Percentiles rank a stretch among this genome's conserved stretches.
Conservation (phyloP, 92 coral and sea anemone species). For the Parazoanthus swiftii region DNA sequence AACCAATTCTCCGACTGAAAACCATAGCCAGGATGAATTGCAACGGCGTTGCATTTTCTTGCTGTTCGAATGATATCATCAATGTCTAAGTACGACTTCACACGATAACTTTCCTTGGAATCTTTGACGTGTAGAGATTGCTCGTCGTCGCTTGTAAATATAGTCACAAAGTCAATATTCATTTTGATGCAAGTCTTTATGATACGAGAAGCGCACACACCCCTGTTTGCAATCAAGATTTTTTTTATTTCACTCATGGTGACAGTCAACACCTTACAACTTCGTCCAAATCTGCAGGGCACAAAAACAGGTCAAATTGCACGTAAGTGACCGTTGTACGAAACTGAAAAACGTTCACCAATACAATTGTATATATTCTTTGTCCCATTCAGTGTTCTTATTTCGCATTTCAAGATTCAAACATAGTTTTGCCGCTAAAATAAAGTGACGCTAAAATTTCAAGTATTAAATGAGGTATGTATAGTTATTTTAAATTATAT, state of each 20-base stretch:
- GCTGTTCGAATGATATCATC: conserved; percentile 50
- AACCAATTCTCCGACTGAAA: conserved; percentile 62
- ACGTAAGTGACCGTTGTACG: background rate
- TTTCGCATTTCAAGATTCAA: too few relatives aligned
- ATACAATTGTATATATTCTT: too few relatives aligned
- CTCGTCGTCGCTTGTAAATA: conserved; percentile 56
- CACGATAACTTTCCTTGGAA: conserved; percentile 49
- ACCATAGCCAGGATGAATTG: conserved; percentile 73
- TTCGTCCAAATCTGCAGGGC: background rate
- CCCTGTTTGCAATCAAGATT: conserved; percentile 67
- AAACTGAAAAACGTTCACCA: too few relatives aligned
- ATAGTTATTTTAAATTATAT: too few relatives aligned
- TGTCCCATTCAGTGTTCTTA: too few relatives aligned
- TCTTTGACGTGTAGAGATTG: conserved; percentile 51
- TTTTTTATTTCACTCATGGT: conserved; percentile 46
- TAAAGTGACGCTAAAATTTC: too few relatives aligned
- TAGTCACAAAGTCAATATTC: conserved; percentile 54
- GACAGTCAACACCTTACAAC: background rate
- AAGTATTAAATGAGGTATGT: too few relatives aligned
- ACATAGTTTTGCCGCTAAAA: too few relatives aligned
- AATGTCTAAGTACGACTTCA: conserved; percentile 54
- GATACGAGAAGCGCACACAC: conserved; percentile 63
- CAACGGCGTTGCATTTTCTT: conserved; percentile 33
- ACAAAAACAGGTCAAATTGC: background rate
- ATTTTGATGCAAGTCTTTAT: conserved; percentile 55